Evolutionary conservation across 2,888 invertebrate genomes (phyloP), one percentile per base, ranked within the genome.

Genomic region (Cephus rjabovi): DNA sequence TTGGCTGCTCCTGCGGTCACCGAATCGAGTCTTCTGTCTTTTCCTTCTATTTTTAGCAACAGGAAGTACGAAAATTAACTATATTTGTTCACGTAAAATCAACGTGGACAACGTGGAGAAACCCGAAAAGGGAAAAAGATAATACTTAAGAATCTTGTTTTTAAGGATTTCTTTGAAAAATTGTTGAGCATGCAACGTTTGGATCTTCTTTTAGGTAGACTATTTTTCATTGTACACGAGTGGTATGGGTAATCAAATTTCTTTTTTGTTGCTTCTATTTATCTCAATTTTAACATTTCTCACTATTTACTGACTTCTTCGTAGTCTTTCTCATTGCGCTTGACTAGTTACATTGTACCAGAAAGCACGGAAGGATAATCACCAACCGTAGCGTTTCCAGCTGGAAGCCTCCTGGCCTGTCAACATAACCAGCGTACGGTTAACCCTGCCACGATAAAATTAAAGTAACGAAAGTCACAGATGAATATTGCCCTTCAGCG

Each of bases 281-380:
- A 12, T 34, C 35, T 34, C 33, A 30, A 33, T n/a, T 12, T 74
- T 0, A 33, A 12, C 74, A 23, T 34, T 34, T 34, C 35, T 34
- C 35, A 12, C 74, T 74, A 34, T 56, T 2, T 56, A 23, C 23
- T 56, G 9, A 56, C 56, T 23, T 23, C 56, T 56, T 56, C 23
- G 9, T 23, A 23, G 9, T 23, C 23, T 56, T 56, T 56, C 56
- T 56, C 56, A 23, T 23, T 56, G 56, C 74, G 74, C 74, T 74
- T 34, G 35, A 74, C 74, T 74, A 74, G 74, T 34, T 74, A 35
- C 74, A 34, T 74, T 74, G 74, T 74, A 34, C 74, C 34, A 35
- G 34, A 35, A 34, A 34, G 35, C 74, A 0, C 15, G 35, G 34
- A 34, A 74, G 74, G 11, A 74, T 30, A 74, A 35, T 30, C 74